Evolutionary conservation across 2,888 invertebrate genomes (phyloP).

Genomic region (Hesperia comma): DNA sequence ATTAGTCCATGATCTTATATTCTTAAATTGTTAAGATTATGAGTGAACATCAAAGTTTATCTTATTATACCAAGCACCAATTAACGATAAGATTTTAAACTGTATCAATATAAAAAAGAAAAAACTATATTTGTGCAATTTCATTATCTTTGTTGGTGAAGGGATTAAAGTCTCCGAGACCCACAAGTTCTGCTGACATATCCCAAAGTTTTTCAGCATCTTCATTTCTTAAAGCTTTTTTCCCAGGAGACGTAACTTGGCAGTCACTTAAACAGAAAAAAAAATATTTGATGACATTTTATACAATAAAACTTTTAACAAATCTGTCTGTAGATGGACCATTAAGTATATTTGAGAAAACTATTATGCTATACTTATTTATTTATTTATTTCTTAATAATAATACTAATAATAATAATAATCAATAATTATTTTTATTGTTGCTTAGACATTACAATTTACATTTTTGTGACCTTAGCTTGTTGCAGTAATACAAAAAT

Average conservation of each 20-base stretch:
- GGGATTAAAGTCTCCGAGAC: constrained; percentile 67
- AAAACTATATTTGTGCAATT: constrained; percentile 15
- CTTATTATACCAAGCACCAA: constrained; percentile 12
- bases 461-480: too few species aligned
- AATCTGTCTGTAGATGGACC: too few species aligned
- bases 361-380: too few species aligned
- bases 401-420: too few species aligned
- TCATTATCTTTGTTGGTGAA: constrained; percentile 56
- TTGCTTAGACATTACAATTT: too few species aligned
- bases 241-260: constrained; percentile 65
- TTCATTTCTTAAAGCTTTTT: constrained; percentile 73
- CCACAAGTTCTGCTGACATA: constrained; percentile 83
- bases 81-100: background rate
- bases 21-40: too few species aligned
- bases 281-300: constrained; percentile 2
- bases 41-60: background rate
- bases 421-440: too few species aligned
- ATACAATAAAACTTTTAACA: too few species aligned
- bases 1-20: too few species aligned
- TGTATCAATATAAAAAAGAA: background rate
- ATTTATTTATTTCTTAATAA: too few species aligned
- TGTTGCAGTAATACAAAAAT: too few species aligned
- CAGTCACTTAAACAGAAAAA: constrained; percentile 82
- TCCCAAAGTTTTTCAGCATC: constrained; percentile 85
- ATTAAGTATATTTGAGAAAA: too few species aligned